Evolutionary conservation across 2,888 invertebrate genomes (phyloP), one percentile per base, ranked within the genome.

Genomic region (Ochropleura leucogaster): DNA sequence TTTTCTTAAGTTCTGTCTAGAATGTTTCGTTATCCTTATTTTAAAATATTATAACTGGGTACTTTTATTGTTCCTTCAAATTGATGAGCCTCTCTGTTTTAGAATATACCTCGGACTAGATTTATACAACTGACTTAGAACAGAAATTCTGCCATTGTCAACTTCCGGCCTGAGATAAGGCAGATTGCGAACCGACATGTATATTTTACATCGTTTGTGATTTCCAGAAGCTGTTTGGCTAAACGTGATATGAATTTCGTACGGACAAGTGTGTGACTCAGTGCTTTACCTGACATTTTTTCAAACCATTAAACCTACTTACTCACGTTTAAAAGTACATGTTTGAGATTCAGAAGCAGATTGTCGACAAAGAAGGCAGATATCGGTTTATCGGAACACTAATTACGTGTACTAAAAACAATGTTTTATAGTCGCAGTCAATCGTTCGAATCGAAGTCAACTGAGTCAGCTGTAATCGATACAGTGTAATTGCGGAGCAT

Each of bases 381-480:
- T 92, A 90, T 91, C 87, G 91, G 91, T 91, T 89, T 91, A 92
- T 90, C 88, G 91, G 84, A 89, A 92, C 91, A 90, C 94, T 94
- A 95, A 95, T 95, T 95, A 93, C 91, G 90, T 89, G 88, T 89
- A 94, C 91, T 94, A 93, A 94, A 94, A 94, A 93, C 92, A 91
- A 92, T 90, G 94, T 93, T 95, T 95, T 95, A 95, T 94, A 87
- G 94, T 89, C 87, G 90, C 89, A 93, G 94, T 94, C 93, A 92
- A 94, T 93, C 93, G 93, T 89, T 93, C 81, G 92, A 91, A 93
- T 93, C 93, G 93, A 89, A 91, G 88, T 91, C 86, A 90, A 87
- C 91, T 93, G 95, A 95, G 93, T 95, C 94, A 95, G 90, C 91
- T 91, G 94, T 95, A 96, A 95, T 95, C 95, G 95, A 95, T 95